Base-by-base conservation (phyloP, 1,140 invertebrate genomes). In the Stenopsyche tienmushanensis region DNA sequence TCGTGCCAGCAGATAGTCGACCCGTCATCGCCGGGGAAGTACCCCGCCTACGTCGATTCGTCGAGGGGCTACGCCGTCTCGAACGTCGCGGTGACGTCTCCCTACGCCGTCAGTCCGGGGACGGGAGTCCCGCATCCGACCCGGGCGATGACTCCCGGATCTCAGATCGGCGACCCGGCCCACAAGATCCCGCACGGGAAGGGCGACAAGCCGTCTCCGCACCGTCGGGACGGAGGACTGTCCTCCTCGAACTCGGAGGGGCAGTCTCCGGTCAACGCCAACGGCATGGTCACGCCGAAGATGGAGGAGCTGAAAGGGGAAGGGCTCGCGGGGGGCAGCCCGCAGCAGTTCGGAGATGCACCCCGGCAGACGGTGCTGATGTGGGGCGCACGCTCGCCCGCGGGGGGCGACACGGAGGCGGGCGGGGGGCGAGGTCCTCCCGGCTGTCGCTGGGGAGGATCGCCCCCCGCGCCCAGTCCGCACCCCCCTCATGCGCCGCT, bases 321-420 rank as follows among this genome's bases (percentile, higher is more conserved):
- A 20, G 66, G 69, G 29, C 75, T 77, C 0, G 55, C 70, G 62
- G 77, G 80, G 68, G 75, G 76, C 8, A 75, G 74, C 39, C 70
- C 72, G 53, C 73, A 76, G 65, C 83, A 83, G 62, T 81, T 86
- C 68, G 80, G 84, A 64, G 84, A 88, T 57, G 80, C 83, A 21
- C 86, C 87, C 0, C 79, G 91, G 18, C 91, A 94, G 77, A 94
- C 91, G 1, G 91, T 94, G 15, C 82, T 94, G 91, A 93, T 91
- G 90, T 91, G 90, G 72, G 73, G 86, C 70, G 71, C 84, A 71
- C 41, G 80, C 69, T 69, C 66, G 26, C 62, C 67, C 52, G 47
- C 62, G 25, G 77, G 78, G n/a, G 74, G 69, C 55, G 71, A 39
- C 41, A 52, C 49, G 21, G 39, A 54, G 13, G 18, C 67, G 13